Evolutionary conservation across 2,888 invertebrate genomes (phyloP).

Genomic region (Metellina segmentata): DNA sequence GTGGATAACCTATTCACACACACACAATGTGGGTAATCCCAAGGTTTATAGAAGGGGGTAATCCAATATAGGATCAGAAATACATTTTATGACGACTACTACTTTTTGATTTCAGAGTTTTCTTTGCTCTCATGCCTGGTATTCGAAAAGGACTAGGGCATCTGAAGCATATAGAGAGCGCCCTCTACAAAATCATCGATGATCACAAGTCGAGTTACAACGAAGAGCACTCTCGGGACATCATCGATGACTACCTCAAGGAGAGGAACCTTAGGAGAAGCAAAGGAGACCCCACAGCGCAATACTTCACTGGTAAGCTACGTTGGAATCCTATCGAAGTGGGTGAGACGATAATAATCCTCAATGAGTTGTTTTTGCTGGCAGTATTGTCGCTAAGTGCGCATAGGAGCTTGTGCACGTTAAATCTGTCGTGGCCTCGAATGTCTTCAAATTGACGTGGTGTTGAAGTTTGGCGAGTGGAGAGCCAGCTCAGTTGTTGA

Average conservation of each 20-base stretch:
- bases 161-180: background rate
- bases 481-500: no score
- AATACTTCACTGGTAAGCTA: conserved; percentile 55
- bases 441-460: no score
- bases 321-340: background rate
- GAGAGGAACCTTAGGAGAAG: conserved; percentile 31
- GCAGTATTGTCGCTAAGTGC: no score
- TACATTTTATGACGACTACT: background rate
- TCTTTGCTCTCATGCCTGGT: conserved; percentile 22
- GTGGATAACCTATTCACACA: background rate
- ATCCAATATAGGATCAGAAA: background rate
- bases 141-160: background rate
- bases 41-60: background rate
- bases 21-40: background rate
- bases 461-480: no score
- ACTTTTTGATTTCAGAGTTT: background rate
- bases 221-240: conserved; percentile 22
- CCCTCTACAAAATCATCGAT: conserved; percentile 33
- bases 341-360: background rate
- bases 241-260: conserved; percentile 54
- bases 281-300: conserved; percentile 57
- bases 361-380: no score
- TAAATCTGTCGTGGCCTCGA: no score
- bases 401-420: no score
- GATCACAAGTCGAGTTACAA: conserved; percentile 31